Evolutionary conservation across 2,113 vertebrate genomes (phyloP).

Genomic region (Rutilus rutilus): DNA sequence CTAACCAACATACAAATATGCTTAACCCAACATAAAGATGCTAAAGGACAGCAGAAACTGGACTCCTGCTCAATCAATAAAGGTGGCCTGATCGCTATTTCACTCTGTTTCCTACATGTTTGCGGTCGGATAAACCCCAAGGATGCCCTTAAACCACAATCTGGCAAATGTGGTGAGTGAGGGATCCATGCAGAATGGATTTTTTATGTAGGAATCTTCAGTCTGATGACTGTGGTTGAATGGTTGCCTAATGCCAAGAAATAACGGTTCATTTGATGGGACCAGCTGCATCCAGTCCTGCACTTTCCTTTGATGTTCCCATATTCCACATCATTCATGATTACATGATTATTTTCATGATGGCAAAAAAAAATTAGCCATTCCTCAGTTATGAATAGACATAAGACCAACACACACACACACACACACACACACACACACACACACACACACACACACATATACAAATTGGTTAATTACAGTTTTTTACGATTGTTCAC

Average conservation of each 20-base stretch:
- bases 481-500: too few species aligned
- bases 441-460: too few species aligned
- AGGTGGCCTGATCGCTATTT: neutral
- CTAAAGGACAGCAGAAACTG: neutral
- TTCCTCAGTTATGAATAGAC: too few species aligned
- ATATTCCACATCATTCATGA: neutral
- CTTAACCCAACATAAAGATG: neutral
- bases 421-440: too few species aligned
- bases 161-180: neutral
- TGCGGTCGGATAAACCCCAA: neutral
- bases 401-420: too few species aligned
- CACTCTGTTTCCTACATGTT: neutral
- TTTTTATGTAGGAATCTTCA: neutral
- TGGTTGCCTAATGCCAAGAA: neutral
- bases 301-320: neutral
- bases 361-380: too few species aligned
- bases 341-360: neutral
- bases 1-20: neutral
- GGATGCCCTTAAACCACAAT: neutral
- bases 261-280: neutral
- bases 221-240: neutral
- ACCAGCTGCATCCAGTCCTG: neutral
- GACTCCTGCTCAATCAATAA: conserved; percentile 6
- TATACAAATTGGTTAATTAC: too few species aligned
- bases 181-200: neutral